These are phyloP conservation scores for Lagorchestes hirsutus DNA, from an alignment of 2,797 vertebrate genomes.

Conservation along the genomic window DNA sequence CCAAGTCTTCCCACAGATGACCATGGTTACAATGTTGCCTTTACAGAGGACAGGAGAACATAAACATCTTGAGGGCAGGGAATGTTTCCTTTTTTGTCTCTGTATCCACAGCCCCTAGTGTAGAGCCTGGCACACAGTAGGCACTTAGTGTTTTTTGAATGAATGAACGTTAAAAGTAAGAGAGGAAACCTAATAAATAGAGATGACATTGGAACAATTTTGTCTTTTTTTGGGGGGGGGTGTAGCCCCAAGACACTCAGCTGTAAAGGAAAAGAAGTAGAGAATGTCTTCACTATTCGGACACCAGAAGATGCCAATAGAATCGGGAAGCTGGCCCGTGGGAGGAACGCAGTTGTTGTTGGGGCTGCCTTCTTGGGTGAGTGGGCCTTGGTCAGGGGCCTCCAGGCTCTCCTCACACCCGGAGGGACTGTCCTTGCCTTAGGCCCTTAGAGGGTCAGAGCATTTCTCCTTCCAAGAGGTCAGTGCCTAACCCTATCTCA, in stretches of 20 bases:
- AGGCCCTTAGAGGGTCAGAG: not conserved
- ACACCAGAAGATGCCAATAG: slow-evolving; percentile 96
- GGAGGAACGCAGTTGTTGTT: slow-evolving; percentile 96
- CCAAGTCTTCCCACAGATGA: not conserved
- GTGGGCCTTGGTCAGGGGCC: not conserved
- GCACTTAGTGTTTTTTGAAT: not conserved
- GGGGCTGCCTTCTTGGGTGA: slow-evolving; percentile 97
- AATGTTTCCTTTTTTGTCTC: not conserved
- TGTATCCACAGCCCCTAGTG: not conserved
- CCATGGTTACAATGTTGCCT: not conserved
- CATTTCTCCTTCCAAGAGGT: not conserved
- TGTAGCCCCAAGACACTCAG: slow-evolving; percentile 93
- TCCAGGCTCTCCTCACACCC: not conserved
- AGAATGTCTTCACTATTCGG: slow-evolving; percentile 94
- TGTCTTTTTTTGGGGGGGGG: not conserved
- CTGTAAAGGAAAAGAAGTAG: slow-evolving; percentile 96
- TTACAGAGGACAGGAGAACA: not conserved
- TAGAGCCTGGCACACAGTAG: not conserved
- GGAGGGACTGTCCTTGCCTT: not conserved
- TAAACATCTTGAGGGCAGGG: not conserved
- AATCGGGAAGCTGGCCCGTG: slow-evolving; percentile 92
- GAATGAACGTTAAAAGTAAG: not conserved
- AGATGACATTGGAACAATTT: not conserved
- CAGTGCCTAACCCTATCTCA: not conserved
- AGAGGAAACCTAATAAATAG: not conserved